Base-by-base conservation (phyloP, 2,797 vertebrate genomes). In the Naso thynnoides region DNA sequence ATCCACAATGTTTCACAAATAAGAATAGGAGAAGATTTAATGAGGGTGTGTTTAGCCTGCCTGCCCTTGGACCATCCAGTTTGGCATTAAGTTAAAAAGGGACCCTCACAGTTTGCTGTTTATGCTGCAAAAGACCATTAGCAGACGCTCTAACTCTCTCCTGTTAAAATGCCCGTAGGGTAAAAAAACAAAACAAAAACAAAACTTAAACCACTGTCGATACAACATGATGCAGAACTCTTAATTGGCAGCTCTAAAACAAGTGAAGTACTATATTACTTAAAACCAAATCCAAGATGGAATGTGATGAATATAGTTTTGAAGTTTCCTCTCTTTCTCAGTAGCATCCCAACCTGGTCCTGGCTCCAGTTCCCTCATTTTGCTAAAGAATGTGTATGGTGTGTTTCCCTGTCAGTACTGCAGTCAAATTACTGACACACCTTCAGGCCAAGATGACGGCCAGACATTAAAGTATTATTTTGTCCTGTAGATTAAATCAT, bases 401-500 rank as follows among this genome's bases (percentile, higher is more conserved):
- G 10, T 29, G 16, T 50, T 39, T 70, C 60, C 49, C 11, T 2
- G 0, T 33, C 19, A 52, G 23, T 23, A 15, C 55, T 27, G 48
- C 29, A 64, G 48, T 6, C 18, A 8, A 10, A 36, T 45, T 31
- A 4, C 24, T 52, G 54, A 42, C 38, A 41, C 29, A 16, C 38
- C 1, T 65, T 59, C 38, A 56, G 16, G 23, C 38, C 39, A 44
- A 47, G 45, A 73, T 42, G 27, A 73, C 54, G 60, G 15, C 48
- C 14, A 26, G 13, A 53, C 50, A 27, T 36, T 39, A 16, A 44
- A 59, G 29, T n/a, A n/a, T 24, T 5, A 44, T 53, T 55, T 60
- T 56, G 38, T 24, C 24, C 54, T 60, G 15, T 21, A 39, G 47
- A 19, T 53, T 6, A 54, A 33, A 57, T 52, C 31, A 8, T 14